Conservation (phyloP, 2,797 vertebrate species). For the Xenopus petersii region DNA sequence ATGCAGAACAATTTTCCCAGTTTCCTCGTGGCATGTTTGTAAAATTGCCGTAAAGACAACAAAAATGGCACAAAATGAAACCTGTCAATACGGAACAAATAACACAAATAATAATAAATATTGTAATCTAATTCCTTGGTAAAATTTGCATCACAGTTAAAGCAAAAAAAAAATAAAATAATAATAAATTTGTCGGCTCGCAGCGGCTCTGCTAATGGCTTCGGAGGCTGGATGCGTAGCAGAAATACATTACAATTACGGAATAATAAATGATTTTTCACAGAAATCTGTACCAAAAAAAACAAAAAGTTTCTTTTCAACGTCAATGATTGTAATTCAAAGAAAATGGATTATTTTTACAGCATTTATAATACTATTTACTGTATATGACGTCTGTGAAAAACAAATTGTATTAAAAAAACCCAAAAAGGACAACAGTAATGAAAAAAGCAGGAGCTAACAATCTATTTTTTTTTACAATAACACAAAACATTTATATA, state of each 20-base stretch:
- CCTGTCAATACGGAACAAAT: slow-evolving; percentile 41
- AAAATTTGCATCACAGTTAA: slow-evolving; percentile 46
- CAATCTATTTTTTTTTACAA: too few relatives aligned
- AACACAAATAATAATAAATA: slow-evolving; percentile 42
- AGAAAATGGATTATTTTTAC: too few relatives aligned
- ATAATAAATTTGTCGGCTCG: slow-evolving; percentile 19
- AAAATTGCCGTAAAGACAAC: slow-evolving; percentile 34
- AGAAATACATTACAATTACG: slow-evolving; percentile 33
- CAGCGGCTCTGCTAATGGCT: slow-evolving; percentile 21
- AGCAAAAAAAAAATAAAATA: neutral
- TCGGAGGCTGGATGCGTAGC: slow-evolving; percentile 3
- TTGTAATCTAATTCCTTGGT: slow-evolving; percentile 31
- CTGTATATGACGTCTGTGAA: too few relatives aligned
- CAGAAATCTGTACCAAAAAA: slow-evolving; percentile 1
- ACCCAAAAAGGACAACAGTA: too few relatives aligned
- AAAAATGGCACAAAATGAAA: slow-evolving; percentile 32
- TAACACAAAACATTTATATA: too few relatives aligned
- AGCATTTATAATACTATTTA: too few relatives aligned
- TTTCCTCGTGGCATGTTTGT: slow-evolving; percentile 39
- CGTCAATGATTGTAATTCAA: neutral
- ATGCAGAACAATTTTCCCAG: slow-evolving; percentile 42
- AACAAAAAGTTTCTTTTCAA: neutral
- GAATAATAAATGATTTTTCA: slow-evolving; percentile 11
- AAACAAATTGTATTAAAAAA: too few relatives aligned
- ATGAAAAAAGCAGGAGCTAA: too few relatives aligned